Evolutionary conservation across 2,113 vertebrate genomes (phyloP).

Genomic region (Chrysochloris asiatica): DNA sequence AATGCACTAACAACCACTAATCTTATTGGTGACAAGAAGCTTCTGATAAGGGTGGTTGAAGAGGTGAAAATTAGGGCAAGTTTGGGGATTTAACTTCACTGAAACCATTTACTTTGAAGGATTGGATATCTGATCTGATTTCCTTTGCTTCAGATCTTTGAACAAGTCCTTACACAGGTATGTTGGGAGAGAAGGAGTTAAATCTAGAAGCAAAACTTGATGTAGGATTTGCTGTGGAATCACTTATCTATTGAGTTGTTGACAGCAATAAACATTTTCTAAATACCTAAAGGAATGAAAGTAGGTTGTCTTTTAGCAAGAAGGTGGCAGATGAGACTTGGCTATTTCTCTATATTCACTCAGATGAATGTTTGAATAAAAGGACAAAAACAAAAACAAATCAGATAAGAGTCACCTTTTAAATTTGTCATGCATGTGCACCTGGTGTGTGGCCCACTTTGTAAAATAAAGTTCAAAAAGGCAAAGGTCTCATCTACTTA

Average conservation of each 20-base stretch:
- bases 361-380: background rate
- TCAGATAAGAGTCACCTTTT: background rate
- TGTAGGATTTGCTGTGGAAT: slow-evolving; percentile 55
- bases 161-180: slow-evolving; percentile 61
- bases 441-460: slow-evolving; percentile 48
- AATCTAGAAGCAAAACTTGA: slow-evolving; percentile 15
- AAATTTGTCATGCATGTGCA: background rate
- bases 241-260: slow-evolving; percentile 47
- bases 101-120: slow-evolving; percentile 55
- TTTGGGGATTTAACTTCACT: slow-evolving; percentile 67
- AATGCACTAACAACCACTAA: background rate
- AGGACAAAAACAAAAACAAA: background rate
- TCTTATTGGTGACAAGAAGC: slow-evolving; percentile 32
- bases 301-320: background rate
- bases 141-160: slow-evolving; percentile 63
- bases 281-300: slow-evolving; percentile 50
- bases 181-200: slow-evolving; percentile 60
- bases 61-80: slow-evolving; percentile 81
- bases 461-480: slow-evolving; percentile 67
- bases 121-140: slow-evolving; percentile 78
- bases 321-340: background rate
- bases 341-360: slow-evolving; percentile 26
- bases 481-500: slow-evolving; percentile 22
- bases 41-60: slow-evolving; percentile 46
- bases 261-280: slow-evolving; percentile 47